A percentile compares a stretch with the other conserved stretches of the same genome.
Evolutionary conservation across 2,888 invertebrate species (phyloP).

Genomic region (Cataglyphis albicans): DNA sequence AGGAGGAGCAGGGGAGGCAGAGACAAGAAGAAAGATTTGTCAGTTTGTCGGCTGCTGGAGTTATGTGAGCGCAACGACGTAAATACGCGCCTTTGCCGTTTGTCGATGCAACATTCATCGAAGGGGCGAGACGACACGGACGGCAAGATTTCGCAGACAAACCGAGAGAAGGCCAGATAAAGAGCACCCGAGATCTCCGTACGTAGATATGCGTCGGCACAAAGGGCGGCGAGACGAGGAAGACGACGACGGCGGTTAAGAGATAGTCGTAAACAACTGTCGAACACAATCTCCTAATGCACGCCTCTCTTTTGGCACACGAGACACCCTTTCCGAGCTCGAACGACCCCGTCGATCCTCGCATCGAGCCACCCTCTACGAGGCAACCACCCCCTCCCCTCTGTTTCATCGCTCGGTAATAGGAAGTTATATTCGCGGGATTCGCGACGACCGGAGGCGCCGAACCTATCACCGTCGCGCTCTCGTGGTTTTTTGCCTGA

Average conservation of each 20-base stretch:
- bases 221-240: conserved; percentile 69
- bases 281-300: conserved; percentile 86
- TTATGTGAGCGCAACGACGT: conserved; percentile 80
- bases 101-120: conserved; percentile 51
- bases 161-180: conserved; percentile 65
- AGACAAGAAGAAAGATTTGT: conserved; percentile 71
- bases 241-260: conserved; percentile 75
- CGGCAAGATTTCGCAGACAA: conserved; percentile 42
- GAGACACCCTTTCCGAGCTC: conserved; percentile 60
- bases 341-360: conserved; percentile 21
- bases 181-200: conserved; percentile 60
- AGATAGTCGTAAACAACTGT: conserved; percentile 84
- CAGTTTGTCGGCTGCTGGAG: conserved; percentile 80
- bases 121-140: conserved; percentile 42
- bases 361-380: conserved; percentile 38
- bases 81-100: conserved; percentile 77
- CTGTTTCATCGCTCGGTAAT: conserved; percentile 76
- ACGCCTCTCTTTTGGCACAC: conserved; percentile 81
- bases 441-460: conserved; percentile 67
- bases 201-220: conserved; percentile 66
- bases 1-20: conserved; percentile 57
- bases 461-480: conserved; percentile 63
- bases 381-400: conserved; percentile 31
- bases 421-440: conserved; percentile 81
- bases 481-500: conserved; percentile 56